Evolutionary conservation across 2,888 invertebrate species (phyloP).

Genomic region (Temnothorax unifasciatus): DNA sequence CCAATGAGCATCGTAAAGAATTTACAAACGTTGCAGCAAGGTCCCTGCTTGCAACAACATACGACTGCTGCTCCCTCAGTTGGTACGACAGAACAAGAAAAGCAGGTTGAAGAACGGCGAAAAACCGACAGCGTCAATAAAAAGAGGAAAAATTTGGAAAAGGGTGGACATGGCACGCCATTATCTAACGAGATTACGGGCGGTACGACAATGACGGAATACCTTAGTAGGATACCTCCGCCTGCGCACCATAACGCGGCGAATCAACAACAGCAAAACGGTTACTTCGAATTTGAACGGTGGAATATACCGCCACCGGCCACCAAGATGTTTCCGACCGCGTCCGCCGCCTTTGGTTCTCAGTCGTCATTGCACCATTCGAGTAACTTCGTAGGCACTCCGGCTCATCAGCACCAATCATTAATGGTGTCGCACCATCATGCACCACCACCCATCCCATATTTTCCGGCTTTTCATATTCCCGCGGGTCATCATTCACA

Average conservation of each 20-base stretch:
- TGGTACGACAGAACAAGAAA: slow-evolving; percentile 78
- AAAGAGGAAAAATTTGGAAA: slow-evolving; percentile 89
- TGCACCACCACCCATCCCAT: slow-evolving; percentile 90
- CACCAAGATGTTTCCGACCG: slow-evolving; percentile 90
- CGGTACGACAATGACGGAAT: slow-evolving; percentile 87
- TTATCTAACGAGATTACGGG: slow-evolving; percentile 87
- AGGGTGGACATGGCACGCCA: slow-evolving; percentile 86
- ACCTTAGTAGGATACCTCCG: slow-evolving; percentile 89
- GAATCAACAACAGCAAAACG: slow-evolving; percentile 89
- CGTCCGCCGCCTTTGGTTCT: slow-evolving; percentile 88
- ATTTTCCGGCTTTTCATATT: slow-evolving; percentile 92
- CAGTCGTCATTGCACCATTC: slow-evolving; percentile 88
- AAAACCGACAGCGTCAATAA: slow-evolving; percentile 84
- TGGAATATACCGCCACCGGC: slow-evolving; percentile 92
- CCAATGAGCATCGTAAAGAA: slow-evolving; percentile 93
- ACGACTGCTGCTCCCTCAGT: slow-evolving; percentile 75
- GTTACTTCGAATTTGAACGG: slow-evolving; percentile 93
- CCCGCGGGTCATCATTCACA: slow-evolving; percentile 87
- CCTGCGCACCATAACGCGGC: slow-evolving; percentile 90
- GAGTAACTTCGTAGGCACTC: slow-evolving; percentile 85
- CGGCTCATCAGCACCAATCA: slow-evolving; percentile 89
- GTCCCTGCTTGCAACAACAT: slow-evolving; percentile 88
- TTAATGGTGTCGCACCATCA: slow-evolving; percentile 91
- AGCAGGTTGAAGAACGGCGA: slow-evolving; percentile 84
- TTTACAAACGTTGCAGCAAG: slow-evolving; percentile 88